Evolutionary conservation across 1,140 invertebrate genomes (phyloP).

Genomic region (Vollenhovia emeryi): DNA sequence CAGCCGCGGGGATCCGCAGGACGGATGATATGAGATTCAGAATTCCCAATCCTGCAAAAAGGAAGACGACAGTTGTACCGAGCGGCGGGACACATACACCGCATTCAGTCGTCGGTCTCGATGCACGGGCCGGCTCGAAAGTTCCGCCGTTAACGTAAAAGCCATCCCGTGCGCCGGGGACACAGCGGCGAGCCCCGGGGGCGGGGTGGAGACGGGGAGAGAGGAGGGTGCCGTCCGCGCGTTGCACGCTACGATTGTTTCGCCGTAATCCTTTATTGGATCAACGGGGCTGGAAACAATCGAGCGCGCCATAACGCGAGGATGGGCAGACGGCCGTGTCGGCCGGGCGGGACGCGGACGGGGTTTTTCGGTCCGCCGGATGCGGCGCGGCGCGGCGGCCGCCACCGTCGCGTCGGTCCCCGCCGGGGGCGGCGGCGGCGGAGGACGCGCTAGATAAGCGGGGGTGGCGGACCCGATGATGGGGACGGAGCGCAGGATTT

Average conservation of each 20-base stretch:
- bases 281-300: slow-evolving; percentile 84
- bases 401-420: background rate
- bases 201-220: background rate
- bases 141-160: slow-evolving; percentile 80
- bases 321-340: slow-evolving; percentile 69
- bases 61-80: slow-evolving; percentile 1
- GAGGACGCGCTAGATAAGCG: slow-evolving; percentile 58
- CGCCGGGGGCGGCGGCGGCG: background rate
- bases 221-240: slow-evolving; percentile 74
- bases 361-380: slow-evolving; percentile 64
- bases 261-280: slow-evolving; percentile 84
- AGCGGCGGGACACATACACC: background rate
- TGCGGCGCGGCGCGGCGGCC: slow-evolving; percentile 9
- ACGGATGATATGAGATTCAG: background rate
- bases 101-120: slow-evolving; percentile 32
- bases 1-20: background rate
- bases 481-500: slow-evolving; percentile 73
- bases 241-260: slow-evolving; percentile 82
- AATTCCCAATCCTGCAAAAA: background rate
- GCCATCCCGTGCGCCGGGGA: slow-evolving; percentile 64
- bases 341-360: slow-evolving; percentile 31
- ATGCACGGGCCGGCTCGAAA: slow-evolving; percentile 66
- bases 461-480: slow-evolving; percentile 61
- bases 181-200: background rate
- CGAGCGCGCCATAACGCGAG: slow-evolving; percentile 79